Percentiles rank a stretch among this genome's conserved stretches.
Evolutionary conservation across 1,140 invertebrate genomes (phyloP).

Genomic region (Brachionus angularis): DNA sequence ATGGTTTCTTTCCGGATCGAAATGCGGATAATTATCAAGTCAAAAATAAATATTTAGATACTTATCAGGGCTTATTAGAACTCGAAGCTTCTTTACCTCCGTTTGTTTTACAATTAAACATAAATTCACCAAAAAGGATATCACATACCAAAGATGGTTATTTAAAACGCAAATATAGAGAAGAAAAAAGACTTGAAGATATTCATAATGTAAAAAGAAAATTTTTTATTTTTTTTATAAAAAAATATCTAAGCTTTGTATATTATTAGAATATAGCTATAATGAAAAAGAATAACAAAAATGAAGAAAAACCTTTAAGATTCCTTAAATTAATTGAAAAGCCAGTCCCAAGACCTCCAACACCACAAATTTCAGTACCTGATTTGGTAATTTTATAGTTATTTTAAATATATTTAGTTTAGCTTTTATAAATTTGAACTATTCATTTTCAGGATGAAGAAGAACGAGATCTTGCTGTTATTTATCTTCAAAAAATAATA

Average conservation of each 20-base stretch:
- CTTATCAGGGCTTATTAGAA: constrained; percentile 55
- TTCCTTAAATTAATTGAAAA: constrained; percentile 60
- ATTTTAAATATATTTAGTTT: not conserved
- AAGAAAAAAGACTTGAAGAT: constrained; percentile 54
- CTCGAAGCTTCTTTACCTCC: constrained; percentile 56
- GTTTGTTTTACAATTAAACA: constrained; percentile 52
- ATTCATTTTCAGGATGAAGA: constrained; percentile 52
- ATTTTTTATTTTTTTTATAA: not conserved
- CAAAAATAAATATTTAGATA: constrained; percentile 53
- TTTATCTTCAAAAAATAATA: constrained; percentile 66
- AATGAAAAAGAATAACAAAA: constrained; percentile 56
- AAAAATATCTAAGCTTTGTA: not conserved
- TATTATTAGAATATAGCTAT: constrained; percentile 3
- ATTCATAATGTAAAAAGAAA: constrained; percentile 52
- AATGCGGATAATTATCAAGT: constrained; percentile 57
- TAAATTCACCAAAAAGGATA: constrained; percentile 21
- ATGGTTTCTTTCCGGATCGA: constrained; percentile 57
- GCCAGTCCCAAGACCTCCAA: constrained; percentile 58
- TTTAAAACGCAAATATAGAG: constrained; percentile 54
- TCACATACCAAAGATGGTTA: constrained; percentile 53
- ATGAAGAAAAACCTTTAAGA: constrained; percentile 53
- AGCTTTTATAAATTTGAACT: too few species aligned
- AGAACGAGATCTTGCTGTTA: constrained; percentile 63
- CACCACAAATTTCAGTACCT: constrained; percentile 62
- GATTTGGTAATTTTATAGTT: constrained; percentile 50